Evolutionary conservation across 2,888 invertebrate species (phyloP).

Genomic region (Polietes domitor): DNA sequence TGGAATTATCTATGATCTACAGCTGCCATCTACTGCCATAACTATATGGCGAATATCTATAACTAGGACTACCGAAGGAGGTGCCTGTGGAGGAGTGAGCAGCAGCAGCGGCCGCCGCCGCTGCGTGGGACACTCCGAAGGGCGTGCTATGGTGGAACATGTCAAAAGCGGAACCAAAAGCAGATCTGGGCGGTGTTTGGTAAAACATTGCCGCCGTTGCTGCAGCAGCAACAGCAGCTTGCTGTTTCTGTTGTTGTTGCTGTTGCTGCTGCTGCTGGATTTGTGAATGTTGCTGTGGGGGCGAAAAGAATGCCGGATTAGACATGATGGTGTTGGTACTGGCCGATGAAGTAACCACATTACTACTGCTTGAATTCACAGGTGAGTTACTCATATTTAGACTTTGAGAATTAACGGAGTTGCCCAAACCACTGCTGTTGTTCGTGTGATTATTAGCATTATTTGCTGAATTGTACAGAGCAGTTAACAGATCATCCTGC

Average conservation of each 20-base stretch:
- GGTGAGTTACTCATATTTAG: conserved; percentile 77
- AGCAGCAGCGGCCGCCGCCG: conserved; percentile 75
- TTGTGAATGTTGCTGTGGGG: conserved; percentile 66
- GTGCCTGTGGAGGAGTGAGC: conserved; percentile 75
- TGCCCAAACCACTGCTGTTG: conserved; percentile 76
- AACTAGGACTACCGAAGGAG: conserved; percentile 80
- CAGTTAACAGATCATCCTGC: conserved; percentile 73
- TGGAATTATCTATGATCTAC: conserved; percentile 54
- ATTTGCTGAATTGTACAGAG: conserved; percentile 70
- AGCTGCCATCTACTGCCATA: conserved; percentile 81
- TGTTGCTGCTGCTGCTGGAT: conserved; percentile 68
- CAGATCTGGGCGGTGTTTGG: conserved; percentile 79
- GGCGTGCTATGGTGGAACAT: conserved; percentile 81
- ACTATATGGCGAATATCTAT: conserved; percentile 80
- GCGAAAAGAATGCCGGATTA: conserved; percentile 48
- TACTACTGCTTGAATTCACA: conserved; percentile 71
- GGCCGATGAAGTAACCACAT: conserved; percentile 55
- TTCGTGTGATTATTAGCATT: conserved; percentile 66
- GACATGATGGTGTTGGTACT: conserved; percentile 70
- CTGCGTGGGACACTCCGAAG: conserved; percentile 78
- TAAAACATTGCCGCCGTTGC: conserved; percentile 79
- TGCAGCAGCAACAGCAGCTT: conserved; percentile 77
- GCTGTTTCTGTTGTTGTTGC: conserved; percentile 70
- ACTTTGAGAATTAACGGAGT: conserved; percentile 76
- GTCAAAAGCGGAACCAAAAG: conserved; percentile 80